Evolutionary conservation across 2,113 vertebrate genomes (phyloP).

Genomic region (Talpa occidentalis): DNA sequence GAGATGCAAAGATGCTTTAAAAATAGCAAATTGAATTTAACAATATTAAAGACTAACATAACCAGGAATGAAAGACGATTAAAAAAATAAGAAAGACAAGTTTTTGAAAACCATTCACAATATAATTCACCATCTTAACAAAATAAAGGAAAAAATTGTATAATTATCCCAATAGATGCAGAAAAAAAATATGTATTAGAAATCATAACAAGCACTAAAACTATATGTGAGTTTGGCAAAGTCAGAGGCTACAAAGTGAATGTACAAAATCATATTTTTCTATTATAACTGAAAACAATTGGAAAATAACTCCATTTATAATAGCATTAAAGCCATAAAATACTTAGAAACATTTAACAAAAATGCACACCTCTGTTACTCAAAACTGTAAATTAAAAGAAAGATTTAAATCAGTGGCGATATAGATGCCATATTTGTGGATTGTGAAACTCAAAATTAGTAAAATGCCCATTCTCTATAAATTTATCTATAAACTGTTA

Average conservation of each 20-base stretch:
- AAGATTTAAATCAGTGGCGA: neutral
- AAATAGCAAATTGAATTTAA: slow-evolving; percentile 21
- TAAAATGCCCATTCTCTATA: neutral
- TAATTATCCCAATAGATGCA: neutral
- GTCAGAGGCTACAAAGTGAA: neutral
- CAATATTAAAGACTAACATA: neutral
- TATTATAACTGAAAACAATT: neutral
- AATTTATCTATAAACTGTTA: neutral
- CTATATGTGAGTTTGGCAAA: neutral
- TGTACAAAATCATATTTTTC: neutral
- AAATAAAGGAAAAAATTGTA: neutral
- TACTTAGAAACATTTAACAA: neutral
- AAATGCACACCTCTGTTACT: neutral
- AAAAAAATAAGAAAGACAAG: too few species aligned
- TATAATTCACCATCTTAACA: neutral
- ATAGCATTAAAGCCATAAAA: neutral
- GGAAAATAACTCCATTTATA: neutral
- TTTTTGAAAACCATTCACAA: neutral
- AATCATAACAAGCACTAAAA: neutral
- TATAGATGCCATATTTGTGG: neutral
- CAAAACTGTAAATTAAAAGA: neutral
- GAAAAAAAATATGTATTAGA: neutral
- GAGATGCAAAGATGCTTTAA: neutral
- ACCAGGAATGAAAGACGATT: neutral
- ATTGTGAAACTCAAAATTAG: neutral